Conservation (phyloP, 1,140 invertebrate genomes). For the Penaeus chinensis region DNA sequence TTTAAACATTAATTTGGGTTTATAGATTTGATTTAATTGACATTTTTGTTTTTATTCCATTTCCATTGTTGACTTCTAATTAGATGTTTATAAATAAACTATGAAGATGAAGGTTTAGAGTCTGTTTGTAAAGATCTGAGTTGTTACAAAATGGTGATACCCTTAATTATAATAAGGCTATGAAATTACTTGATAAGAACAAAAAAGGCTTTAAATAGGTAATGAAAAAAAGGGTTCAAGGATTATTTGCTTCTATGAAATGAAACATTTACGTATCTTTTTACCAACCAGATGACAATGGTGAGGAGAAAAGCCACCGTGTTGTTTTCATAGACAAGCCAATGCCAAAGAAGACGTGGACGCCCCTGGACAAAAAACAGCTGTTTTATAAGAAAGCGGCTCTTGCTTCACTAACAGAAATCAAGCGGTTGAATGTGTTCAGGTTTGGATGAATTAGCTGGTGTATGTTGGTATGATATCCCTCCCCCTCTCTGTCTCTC, state of each 20-base stretch:
- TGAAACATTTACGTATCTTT: background rate
- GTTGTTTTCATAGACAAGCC: slow-evolving; percentile 61
- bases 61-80: background rate
- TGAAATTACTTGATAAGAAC: too few species aligned
- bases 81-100: too few species aligned
- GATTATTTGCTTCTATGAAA: background rate
- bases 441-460: slow-evolving; percentile 1
- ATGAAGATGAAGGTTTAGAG: too few species aligned
- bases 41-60: background rate
- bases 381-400: slow-evolving; percentile 57
- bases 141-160: background rate
- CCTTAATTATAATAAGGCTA: too few species aligned
- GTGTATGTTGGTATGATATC: too few species aligned
- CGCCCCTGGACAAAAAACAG: slow-evolving; percentile 58
- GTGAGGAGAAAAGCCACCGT: slow-evolving; percentile 36
- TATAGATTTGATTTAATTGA: background rate
- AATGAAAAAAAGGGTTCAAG: background rate
- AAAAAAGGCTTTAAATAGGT: too few species aligned
- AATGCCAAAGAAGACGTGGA: slow-evolving; percentile 55
- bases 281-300: slow-evolving; percentile 48
- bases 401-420: slow-evolving; percentile 45
- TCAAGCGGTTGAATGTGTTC: slow-evolving; percentile 8
- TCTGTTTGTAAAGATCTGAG: background rate
- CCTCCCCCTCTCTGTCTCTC: too few species aligned
- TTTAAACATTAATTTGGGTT: too few species aligned